A percentile compares a stretch with the other conserved stretches of the same genome.
These are phyloP conservation scores for Parascotia fuliginaria DNA, from an alignment of 2,888 invertebrate genomes.

Conservation along the genomic window DNA sequence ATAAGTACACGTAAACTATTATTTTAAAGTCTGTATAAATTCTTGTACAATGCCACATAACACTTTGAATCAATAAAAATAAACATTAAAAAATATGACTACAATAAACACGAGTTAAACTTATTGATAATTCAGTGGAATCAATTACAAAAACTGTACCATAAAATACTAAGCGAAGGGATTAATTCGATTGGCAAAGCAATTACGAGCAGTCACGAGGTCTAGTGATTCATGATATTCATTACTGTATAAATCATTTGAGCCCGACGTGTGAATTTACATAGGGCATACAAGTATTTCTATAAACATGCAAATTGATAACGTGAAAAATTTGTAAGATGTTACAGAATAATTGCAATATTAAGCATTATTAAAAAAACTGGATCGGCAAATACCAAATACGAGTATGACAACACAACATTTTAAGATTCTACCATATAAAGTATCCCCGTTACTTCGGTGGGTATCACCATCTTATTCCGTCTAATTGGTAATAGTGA, in stretches of 20 bases:
- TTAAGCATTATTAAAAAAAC: constrained; percentile 13
- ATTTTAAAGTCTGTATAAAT: constrained; percentile 23
- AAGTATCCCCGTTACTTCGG: too few relatives aligned
- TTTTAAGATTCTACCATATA: too few relatives aligned
- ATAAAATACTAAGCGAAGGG: constrained; percentile 76
- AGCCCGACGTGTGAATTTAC: constrained; percentile 69
- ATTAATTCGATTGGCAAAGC: constrained; percentile 83
- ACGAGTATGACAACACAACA: too few relatives aligned
- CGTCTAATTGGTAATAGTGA: too few relatives aligned
- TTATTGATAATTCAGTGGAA: constrained; percentile 68
- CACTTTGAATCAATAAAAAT: constrained; percentile 35
- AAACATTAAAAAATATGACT: constrained; percentile 43
- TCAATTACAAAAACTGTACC: constrained; percentile 80
- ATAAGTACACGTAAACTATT: constrained; percentile 9
- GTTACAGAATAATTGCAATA: constrained; percentile 5
- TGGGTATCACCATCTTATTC: too few relatives aligned
- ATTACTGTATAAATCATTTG: constrained; percentile 72
- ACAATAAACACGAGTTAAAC: constrained; percentile 54
- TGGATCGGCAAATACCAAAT: neutral
- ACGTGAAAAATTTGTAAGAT: constrained; percentile 22
- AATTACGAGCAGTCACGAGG: constrained; percentile 83
- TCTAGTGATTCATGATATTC: constrained; percentile 74
- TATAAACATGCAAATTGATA: constrained; percentile 63
- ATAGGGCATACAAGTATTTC: constrained; percentile 62
- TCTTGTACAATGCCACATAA: constrained; percentile 20